Conservation (phyloP, 2,888 invertebrate genomes). For the Ypsolopha scabrella region DNA sequence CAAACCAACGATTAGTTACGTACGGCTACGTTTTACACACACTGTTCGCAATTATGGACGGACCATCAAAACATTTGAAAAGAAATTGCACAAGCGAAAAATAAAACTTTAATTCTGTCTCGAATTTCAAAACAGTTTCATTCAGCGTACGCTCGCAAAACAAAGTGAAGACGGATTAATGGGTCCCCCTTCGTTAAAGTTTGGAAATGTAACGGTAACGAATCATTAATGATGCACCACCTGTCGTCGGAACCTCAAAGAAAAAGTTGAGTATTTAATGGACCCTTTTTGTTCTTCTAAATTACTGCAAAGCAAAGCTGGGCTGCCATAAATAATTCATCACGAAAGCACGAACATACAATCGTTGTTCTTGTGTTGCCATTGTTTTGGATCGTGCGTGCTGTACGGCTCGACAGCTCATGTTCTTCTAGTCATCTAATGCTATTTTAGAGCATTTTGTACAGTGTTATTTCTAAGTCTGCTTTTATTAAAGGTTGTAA, state of each 20-base stretch:
- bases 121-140: too few species aligned
- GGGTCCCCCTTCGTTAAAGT: slow-evolving; percentile 20
- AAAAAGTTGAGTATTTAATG: slow-evolving; percentile 41
- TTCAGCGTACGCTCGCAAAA: too few species aligned
- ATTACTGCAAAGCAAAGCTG: slow-evolving; percentile 48
- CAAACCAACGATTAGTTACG: too few species aligned
- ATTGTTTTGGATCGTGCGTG: slow-evolving; percentile 10
- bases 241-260: slow-evolving; percentile 13
- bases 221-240: slow-evolving; percentile 21
- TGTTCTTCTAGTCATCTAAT: not conserved
- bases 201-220: slow-evolving; percentile 26
- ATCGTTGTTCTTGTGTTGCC: slow-evolving; percentile 42
- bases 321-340: slow-evolving; percentile 61
- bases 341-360: slow-evolving; percentile 33
- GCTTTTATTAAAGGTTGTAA: not conserved
- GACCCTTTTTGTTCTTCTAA: slow-evolving; percentile 47
- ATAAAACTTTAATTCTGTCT: too few species aligned
- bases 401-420: slow-evolving; percentile 3
- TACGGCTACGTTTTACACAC: too few species aligned
- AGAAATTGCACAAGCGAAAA: too few species aligned
- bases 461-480: not conserved
- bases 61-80: too few species aligned
- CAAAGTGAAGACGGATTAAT: slow-evolving; percentile 18
- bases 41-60: not conserved
- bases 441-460: not conserved